Percentiles rank a stretch among this genome's conserved stretches.
Conservation (phyloP, 2,888 invertebrate genomes). For the Tuberolachnus salignus region DNA sequence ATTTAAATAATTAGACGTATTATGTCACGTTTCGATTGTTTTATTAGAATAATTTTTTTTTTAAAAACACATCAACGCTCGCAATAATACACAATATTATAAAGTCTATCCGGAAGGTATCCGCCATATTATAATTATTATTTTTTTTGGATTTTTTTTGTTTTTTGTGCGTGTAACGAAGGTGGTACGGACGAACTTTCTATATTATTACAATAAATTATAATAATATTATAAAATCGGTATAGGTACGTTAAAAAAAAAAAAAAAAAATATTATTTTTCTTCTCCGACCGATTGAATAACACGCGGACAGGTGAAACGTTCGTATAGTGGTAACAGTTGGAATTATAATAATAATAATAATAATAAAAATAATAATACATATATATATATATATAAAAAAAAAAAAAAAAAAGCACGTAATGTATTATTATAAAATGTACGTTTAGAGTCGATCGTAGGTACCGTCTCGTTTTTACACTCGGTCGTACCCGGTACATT, state of each 20-base stretch:
- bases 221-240: too few species aligned
- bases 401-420: slow-evolving; percentile 39
- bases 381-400: neutral
- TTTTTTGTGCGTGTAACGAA: too few species aligned
- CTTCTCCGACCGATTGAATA: slow-evolving; percentile 34
- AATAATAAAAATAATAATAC: too few species aligned
- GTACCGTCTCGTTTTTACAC: slow-evolving; percentile 36
- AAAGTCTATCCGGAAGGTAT: too few species aligned
- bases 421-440: slow-evolving; percentile 31
- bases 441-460: slow-evolving; percentile 35
- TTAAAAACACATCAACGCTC: too few species aligned
- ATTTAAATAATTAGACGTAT: too few species aligned
- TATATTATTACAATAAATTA: slow-evolving; percentile 26
- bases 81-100: too few species aligned
- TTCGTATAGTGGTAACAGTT: slow-evolving; percentile 15
- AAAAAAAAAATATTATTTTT: slow-evolving; percentile 5
- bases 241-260: too few species aligned
- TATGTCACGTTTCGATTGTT: too few species aligned
- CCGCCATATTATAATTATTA: too few species aligned
- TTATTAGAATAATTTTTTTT: too few species aligned
- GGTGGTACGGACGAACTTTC: slow-evolving; percentile 17
- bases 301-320: slow-evolving; percentile 2
- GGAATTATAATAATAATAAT: slow-evolving; percentile 45
- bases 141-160: too few species aligned
- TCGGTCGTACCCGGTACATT: slow-evolving; percentile 47